Base-by-base conservation (phyloP, 2,797 vertebrate genomes). In the Danionella dracula region DNA sequence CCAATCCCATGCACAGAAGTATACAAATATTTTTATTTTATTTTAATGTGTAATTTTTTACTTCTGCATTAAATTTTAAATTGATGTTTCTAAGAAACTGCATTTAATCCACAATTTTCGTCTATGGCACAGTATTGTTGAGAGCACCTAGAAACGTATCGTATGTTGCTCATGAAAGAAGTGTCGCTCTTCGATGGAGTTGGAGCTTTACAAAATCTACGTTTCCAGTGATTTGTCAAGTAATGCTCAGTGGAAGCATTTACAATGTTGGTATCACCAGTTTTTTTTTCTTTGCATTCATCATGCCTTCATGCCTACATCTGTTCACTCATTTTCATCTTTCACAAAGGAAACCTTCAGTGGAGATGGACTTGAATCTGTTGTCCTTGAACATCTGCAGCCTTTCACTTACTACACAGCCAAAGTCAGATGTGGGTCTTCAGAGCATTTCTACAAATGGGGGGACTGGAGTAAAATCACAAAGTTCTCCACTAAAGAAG, bases 1-100 rank as follows among this genome's bases (percentile, higher is more conserved):
- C 68, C 1, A 73, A 90, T 63, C 74, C 86, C 17, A 78, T 34
- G 6, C 74, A 67, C 58, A 80, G 86, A 82, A 85, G 89, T 90
- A 67, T 23, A 62, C 46, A 49, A 6, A 10, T 23, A 12, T 10
- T 7, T 12, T 54, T 12, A 8, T 29, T 16, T 44, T 9, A 19
- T n/a, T n/a, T n/a, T n/a, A n/a, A 3, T 27, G 23, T 27, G 3
- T 27, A 27, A 27, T 27, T 27, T n/a, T n/a, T n/a, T 27, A 27
- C 23, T 6, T 27, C 23, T 3, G 3, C 6, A 27, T 27, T 27
- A 3, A 27, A 27, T 27, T n/a, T n/a, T n/a, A n/a, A n/a, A n/a
- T n/a, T n/a, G n/a, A n/a, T n/a, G n/a, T n/a, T n/a, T n/a, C n/a
- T n/a, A n/a, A n/a, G n/a, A n/a, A n/a, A n/a, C n/a, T n/a, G 6